Conservation (phyloP, 2,113 vertebrate genomes). For the Lontra canadensis region DNA sequence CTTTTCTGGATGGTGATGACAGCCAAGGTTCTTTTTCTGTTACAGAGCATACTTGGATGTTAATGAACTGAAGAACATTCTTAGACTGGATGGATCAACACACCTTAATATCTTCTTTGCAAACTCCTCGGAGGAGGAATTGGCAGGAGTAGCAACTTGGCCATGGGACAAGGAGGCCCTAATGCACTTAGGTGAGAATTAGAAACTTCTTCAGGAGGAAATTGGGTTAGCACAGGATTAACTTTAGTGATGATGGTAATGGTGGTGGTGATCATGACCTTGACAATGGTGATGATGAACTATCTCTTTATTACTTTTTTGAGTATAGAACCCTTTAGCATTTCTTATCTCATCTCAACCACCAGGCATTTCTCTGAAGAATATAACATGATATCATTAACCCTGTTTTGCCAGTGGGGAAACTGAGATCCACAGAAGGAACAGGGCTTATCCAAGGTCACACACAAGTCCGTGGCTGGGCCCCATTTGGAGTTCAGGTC, state of each 20-base stretch:
- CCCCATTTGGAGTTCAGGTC: not conserved
- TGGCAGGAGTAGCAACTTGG: constrained; percentile 98
- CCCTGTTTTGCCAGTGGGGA: not conserved
- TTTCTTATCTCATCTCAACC: not conserved
- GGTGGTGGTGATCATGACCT: not conserved
- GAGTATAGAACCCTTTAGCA: not conserved
- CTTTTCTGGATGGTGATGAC: constrained; percentile 15
- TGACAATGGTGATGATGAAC: not conserved
- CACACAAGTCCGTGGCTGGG: not conserved
- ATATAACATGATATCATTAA: not conserved
- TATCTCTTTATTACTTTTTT: not conserved
- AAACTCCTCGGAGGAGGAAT: constrained; percentile 97
- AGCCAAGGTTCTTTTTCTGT: constrained; percentile 71
- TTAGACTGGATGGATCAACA: constrained; percentile 94
- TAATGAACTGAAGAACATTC: constrained; percentile 96
- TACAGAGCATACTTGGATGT: constrained; percentile 97
- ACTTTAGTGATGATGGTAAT: not conserved
- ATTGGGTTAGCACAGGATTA: not conserved
- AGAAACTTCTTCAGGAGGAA: constrained; percentile 45
- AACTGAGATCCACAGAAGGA: not conserved
- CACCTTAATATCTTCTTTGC: constrained; percentile 99
- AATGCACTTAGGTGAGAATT: constrained; percentile 94
- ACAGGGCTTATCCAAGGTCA: not conserved
- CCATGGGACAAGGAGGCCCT: constrained; percentile 99
- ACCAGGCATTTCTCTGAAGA: not conserved